Evolutionary conservation across 2,797 vertebrate genomes (phyloP).

Genomic region (Centroberyx gerrardi): DNA sequence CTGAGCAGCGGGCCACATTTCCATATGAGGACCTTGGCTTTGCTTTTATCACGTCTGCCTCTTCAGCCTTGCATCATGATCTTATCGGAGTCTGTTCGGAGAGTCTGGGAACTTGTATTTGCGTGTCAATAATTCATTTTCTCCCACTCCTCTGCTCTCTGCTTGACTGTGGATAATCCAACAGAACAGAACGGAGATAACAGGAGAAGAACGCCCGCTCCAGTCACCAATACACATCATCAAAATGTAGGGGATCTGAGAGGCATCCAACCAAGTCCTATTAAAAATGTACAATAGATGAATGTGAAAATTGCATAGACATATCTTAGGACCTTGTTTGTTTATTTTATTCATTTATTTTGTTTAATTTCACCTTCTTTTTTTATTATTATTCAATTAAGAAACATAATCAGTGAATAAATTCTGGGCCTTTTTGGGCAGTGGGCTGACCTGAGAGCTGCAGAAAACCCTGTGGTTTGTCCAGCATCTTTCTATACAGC

Average conservation of each 20-base stretch:
- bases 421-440: background rate
- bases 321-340: background rate
- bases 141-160: conserved; percentile 3
- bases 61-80: background rate
- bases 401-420: background rate
- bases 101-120: background rate
- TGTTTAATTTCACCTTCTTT: background rate
- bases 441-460: background rate
- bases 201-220: background rate
- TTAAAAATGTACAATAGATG: background rate
- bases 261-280: background rate
- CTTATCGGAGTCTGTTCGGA: conserved; percentile 3
- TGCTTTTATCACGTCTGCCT: conserved; percentile 15
- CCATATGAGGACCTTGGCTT: background rate
- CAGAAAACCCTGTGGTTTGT: background rate
- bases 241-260: conserved; percentile 1
- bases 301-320: background rate
- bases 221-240: background rate
- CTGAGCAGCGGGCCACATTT: background rate
- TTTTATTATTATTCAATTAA: background rate
- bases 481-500: background rate
- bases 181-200: background rate
- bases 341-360: conserved; percentile 1
- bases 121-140: conserved; percentile 43
- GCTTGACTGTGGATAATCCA: background rate